Evolutionary conservation across 2,888 invertebrate species (phyloP), one percentile per base, ranked within the genome.

Genomic region (Drosophila subquinaria): DNA sequence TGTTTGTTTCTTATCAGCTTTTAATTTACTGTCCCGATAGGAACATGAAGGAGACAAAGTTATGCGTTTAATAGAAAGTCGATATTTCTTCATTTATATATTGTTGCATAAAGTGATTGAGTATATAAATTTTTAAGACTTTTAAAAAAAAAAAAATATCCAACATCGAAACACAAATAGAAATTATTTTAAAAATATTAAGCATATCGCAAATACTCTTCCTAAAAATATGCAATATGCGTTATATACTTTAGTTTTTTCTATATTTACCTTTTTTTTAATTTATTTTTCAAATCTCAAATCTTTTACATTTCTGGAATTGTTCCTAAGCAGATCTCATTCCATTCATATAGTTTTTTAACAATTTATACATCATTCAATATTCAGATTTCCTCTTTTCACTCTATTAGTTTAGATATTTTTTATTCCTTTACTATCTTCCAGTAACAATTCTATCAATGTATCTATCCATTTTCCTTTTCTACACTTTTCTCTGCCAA

Each of bases 11-110:
- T 20, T 42, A 60, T 60, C 30, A n/a, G 30, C 50, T 60, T 33
- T 50, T 20, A 42, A 60, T 51, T 20, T 51, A 51, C 6, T 2
- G 51, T 51, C 51, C 36, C 60, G 20, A 50, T 60, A 48, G n/a
- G 40, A 60, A 15, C 3, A 15, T 17, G 9, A 35, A 10, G 35
- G 30, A 27, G 15, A 40, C 35, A 60, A 48, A 27, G 13, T 36
- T 30, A 42, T 60, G 38, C 9, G 6, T 51, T 40, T 33, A 17
- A 20, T 38, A 40, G 42, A 50, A 51, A 33, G 4, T 38, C 43
- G 33, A 30, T 38, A 23, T 17, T 38, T 59, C 13, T 30, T 48
- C 23, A 36, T 48, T 35, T 59, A 15, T 48, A 23, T 23, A 23
- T 23, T 23, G 23, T 23, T 4, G 23, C 17, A 17, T n/a, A n/a